A percentile compares a stretch with the other conserved stretches of the same genome.
These are phyloP conservation scores for Lithophane semibrunnea DNA, from an alignment of 2,888 invertebrate species.

Conservation along the genomic window DNA sequence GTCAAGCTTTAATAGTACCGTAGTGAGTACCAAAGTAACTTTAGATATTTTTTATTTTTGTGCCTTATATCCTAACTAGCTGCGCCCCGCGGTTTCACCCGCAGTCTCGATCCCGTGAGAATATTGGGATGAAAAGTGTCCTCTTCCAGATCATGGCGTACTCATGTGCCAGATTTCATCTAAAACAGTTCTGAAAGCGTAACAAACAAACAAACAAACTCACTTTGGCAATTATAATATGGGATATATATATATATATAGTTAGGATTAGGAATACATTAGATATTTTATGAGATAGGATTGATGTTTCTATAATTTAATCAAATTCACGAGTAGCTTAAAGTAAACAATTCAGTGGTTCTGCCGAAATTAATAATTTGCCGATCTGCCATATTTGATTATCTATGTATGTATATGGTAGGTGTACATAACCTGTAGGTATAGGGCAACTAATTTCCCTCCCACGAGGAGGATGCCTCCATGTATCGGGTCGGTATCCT, in stretches of 20 bases:
- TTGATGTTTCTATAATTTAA: conserved; percentile 12
- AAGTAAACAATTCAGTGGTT: conserved; percentile 15
- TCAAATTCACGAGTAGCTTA: not conserved
- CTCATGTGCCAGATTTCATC: too few relatives aligned
- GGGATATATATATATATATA: too few relatives aligned
- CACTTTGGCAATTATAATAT: too few relatives aligned
- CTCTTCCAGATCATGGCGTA: too few relatives aligned
- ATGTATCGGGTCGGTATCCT: conserved; percentile 79
- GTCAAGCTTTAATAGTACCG: not conserved
- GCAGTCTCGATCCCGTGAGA: too few relatives aligned
- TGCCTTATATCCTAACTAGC: not conserved
- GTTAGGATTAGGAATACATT: too few relatives aligned
- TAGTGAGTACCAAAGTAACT: not conserved
- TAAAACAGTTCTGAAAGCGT: too few relatives aligned
- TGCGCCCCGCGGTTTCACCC: too few relatives aligned
- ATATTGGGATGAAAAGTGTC: too few relatives aligned
- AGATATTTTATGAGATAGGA: too few relatives aligned
- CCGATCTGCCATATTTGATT: not conserved
- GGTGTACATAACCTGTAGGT: conserved; percentile 77
- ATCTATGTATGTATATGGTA: not conserved
- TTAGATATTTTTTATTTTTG: not conserved
- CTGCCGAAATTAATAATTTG: not conserved
- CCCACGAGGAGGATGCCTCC: conserved; percentile 80
- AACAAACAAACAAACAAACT: too few relatives aligned
- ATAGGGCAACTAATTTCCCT: conserved; percentile 82